Evolutionary conservation across 2,888 invertebrate genomes (phyloP), one percentile per base, ranked within the genome.

Genomic region (Euphydryas editha): DNA sequence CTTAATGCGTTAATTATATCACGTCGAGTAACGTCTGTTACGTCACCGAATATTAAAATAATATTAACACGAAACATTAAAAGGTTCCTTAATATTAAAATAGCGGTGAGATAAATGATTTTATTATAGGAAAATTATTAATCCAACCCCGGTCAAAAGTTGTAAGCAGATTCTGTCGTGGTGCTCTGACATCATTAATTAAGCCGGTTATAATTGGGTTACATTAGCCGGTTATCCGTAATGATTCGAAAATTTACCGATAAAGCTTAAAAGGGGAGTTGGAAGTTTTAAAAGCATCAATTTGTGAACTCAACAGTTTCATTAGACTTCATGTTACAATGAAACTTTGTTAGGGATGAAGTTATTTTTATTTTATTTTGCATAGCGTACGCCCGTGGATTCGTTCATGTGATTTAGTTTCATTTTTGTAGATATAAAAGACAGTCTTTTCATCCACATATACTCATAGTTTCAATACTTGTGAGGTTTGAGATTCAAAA

Each of bases 101-200:
- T 10, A 56, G 2, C 10, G 36, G 3, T 18, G 17, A 30, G n/a
- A 54, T 15, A 36, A 24, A 24, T 8, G 54, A 30, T 15, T 54
- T 54, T 11, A 57, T 39, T 20, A 20, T 59, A 24, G 51, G 47
- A 20, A 30, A 46, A 51, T 59, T 24, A 49, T 62, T 67, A 69
- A 65, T 54, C 62, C 46, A 37, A 15, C 30, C 20, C 47, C 59
- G 39, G 60, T 51, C 51, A 51, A 54, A 64, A 60, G 64, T 63
- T 60, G 66, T 67, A 62, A 62, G 59, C 59, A 57, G 60, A 46
- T 57, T 49, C 20, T 64, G 64, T 68, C 67, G 57, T 49, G 36
- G 57, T 63, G 55, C 17, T 63, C 44, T 51, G 51, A 64, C 60
- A 64, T 60, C 60, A 64, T 64, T 64, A 67, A 67, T 67, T 57